Percentiles rank a stretch among this genome's conserved stretches.
These are phyloP conservation scores for Troilus luridus DNA, from an alignment of 2,888 invertebrate genomes.

Conservation along the genomic window DNA sequence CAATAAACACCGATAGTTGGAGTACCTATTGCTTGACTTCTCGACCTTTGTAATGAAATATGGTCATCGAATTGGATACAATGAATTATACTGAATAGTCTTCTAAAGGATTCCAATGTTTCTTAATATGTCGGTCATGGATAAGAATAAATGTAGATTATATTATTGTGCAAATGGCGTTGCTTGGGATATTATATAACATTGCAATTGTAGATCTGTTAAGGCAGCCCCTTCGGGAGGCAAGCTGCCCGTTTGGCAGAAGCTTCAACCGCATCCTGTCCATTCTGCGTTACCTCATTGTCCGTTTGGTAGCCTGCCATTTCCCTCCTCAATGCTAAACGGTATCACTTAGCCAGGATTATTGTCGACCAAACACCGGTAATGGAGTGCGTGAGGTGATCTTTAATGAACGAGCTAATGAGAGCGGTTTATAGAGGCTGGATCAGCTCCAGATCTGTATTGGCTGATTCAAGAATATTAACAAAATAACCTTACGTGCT, in stretches of 20 bases:
- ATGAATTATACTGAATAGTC: too few species aligned
- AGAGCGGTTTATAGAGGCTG: too few species aligned
- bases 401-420: neutral
- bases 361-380: neutral
- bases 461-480: too few species aligned
- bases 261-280: neutral
- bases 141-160: neutral
- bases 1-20: too few species aligned
- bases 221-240: neutral
- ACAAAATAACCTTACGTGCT: too few species aligned
- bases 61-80: too few species aligned
- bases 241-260: conserved; percentile 18
- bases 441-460: too few species aligned
- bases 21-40: too few species aligned
- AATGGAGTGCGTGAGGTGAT: neutral
- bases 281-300: conserved; percentile 12
- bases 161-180: neutral
- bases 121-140: too few species aligned
- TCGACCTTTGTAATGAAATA: too few species aligned
- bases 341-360: neutral
- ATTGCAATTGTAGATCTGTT: neutral
- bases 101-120: too few species aligned
- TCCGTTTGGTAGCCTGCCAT: neutral
- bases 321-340: neutral
- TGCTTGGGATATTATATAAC: neutral